These are phyloP conservation scores for Megaceryle torquata DNA, from an alignment of 2,113 vertebrate genomes.

Conservation along the genomic window DNA sequence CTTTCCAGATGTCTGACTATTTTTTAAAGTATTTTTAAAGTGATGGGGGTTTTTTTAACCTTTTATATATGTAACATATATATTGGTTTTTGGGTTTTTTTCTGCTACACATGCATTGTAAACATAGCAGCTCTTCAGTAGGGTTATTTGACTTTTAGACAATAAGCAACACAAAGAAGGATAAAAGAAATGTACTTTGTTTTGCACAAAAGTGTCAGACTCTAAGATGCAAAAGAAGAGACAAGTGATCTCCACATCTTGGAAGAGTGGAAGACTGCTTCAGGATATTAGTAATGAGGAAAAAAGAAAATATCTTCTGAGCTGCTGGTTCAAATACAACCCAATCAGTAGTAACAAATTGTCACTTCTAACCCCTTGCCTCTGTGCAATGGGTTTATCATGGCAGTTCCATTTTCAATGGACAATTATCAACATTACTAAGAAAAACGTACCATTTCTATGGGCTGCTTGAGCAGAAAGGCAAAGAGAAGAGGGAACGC, in stretches of 20 bases:
- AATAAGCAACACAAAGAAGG: neutral
- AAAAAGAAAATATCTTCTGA: neutral
- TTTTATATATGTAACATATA: neutral
- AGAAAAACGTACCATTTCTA: neutral
- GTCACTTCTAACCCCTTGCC: neutral
- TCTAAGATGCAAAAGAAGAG: neutral
- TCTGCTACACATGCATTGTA: neutral
- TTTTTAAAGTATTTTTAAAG: neutral
- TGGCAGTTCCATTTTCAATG: neutral
- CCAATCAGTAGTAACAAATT: neutral
- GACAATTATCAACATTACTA: constrained; percentile 2
- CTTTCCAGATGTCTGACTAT: neutral
- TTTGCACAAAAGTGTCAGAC: neutral
- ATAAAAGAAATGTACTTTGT: neutral
- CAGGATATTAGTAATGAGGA: neutral
- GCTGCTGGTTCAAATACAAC: neutral
- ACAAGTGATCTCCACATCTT: neutral
- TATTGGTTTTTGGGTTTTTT: neutral
- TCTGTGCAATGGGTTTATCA: neutral
- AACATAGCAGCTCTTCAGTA: neutral
- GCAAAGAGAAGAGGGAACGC: neutral
- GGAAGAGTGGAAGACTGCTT: neutral
- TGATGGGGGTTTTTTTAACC: accelerated
- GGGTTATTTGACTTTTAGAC: neutral
- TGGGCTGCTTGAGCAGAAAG: neutral